These are phyloP conservation scores for Drosophila funebris DNA, from an alignment of 1,140 invertebrate species.

Conservation along the genomic window DNA sequence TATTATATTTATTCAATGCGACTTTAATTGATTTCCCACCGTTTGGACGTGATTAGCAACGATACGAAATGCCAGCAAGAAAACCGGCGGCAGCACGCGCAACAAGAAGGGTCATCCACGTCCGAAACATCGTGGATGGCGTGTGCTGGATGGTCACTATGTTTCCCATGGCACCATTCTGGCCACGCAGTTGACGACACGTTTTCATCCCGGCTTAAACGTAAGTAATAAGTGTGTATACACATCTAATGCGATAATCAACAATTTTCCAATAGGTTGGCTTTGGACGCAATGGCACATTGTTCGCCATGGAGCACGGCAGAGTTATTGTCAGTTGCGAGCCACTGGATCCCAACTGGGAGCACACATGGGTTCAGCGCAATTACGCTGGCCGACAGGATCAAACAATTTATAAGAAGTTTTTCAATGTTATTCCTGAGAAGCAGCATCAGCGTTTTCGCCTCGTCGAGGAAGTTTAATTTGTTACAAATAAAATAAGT, in stretches of 20 bases:
- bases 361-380: constrained; percentile 87
- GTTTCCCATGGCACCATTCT: constrained; percentile 88
- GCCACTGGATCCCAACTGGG: constrained; percentile 89
- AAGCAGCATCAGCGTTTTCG: constrained; percentile 90
- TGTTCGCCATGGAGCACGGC: constrained; percentile 90
- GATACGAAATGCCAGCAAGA: constrained; percentile 88
- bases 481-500: constrained; percentile 28
- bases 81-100: constrained; percentile 87
- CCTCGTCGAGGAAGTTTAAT: constrained; percentile 88
- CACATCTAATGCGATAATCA: neutral
- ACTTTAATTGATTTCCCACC: neutral
- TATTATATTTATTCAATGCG: no score
- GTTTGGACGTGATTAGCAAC: constrained; percentile 48
- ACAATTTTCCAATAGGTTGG: constrained; percentile 87
- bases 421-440: constrained; percentile 91
- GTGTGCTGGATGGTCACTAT: constrained; percentile 87
- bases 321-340: constrained; percentile 91
- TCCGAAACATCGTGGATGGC: constrained; percentile 90
- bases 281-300: constrained; percentile 89
- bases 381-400: constrained; percentile 87
- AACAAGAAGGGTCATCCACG: constrained; percentile 87
- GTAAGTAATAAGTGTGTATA: constrained; percentile 85
- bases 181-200: constrained; percentile 87
- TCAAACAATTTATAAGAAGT: constrained; percentile 91
- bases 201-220: constrained; percentile 92